phyloP scores from a whole-genome alignment of 2,113 vertebrate genomes.

The Epinephelus cyanopodus region DNA sequence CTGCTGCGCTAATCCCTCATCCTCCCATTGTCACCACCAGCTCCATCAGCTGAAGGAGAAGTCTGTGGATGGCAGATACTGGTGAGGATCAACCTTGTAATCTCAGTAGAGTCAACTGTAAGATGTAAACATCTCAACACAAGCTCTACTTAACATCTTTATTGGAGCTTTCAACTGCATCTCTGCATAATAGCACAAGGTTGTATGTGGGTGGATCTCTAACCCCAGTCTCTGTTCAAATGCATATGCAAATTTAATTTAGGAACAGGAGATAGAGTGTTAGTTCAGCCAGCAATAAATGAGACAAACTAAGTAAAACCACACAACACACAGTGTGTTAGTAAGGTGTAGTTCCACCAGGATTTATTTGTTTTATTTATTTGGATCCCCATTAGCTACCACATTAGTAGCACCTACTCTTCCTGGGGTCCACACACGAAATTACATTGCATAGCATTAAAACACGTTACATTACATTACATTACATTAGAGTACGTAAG shows the following conservation, averaged over 20 bases:
- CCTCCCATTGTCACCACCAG: not conserved
- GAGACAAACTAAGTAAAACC: too few relatives aligned
- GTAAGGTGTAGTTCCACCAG: too few relatives aligned
- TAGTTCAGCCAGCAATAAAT: too few relatives aligned
- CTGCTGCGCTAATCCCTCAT: not conserved
- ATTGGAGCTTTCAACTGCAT: not conserved
- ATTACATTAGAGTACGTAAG: too few relatives aligned
- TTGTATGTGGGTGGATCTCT: not conserved
- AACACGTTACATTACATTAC: too few relatives aligned
- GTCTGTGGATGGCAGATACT: conserved; percentile 31
- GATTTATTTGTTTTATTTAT: too few relatives aligned
- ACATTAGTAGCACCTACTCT: too few relatives aligned
- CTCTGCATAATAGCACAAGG: not conserved
- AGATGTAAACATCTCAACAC: not conserved
- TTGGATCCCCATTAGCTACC: too few relatives aligned
- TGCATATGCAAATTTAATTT: not conserved
- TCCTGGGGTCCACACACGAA: too few relatives aligned
- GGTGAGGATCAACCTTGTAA: not conserved
- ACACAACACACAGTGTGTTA: too few relatives aligned
- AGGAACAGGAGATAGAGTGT: not conserved
- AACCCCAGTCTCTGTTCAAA: not conserved
- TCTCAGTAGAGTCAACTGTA: not conserved
- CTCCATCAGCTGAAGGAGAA: not conserved
- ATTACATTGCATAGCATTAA: too few relatives aligned
- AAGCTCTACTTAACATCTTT: not conserved